These are phyloP conservation scores for Todus mexicanus DNA, from an alignment of 2,797 vertebrate genomes.

Conservation along the genomic window DNA sequence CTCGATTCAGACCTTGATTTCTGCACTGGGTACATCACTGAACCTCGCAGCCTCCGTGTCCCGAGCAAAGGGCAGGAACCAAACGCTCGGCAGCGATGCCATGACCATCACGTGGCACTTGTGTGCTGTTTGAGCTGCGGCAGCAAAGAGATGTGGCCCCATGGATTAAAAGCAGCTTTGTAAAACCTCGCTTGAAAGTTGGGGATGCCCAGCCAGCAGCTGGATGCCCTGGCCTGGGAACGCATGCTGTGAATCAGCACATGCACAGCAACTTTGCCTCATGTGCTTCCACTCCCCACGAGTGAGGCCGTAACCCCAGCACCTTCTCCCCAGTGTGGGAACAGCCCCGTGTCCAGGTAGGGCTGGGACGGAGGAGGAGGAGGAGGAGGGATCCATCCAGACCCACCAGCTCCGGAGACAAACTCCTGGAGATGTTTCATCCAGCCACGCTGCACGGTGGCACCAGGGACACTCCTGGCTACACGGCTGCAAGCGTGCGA, in stretches of 20 bases:
- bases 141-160: not conserved
- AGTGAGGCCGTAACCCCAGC: no score
- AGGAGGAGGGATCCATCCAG: not conserved
- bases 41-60: not conserved
- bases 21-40: not conserved
- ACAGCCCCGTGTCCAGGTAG: not conserved
- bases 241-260: rapidly evolving
- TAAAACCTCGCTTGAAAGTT: not conserved
- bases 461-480: not conserved
- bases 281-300: rapidly evolving
- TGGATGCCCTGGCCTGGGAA: not conserved
- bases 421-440: not conserved
- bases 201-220: not conserved
- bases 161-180: not conserved
- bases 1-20: not conserved
- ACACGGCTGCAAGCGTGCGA: rapidly evolving
- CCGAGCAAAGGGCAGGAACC: not conserved
- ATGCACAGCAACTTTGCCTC: not conserved
- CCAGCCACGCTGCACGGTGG: rapidly evolving
- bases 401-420: not conserved
- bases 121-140: rapidly evolving
- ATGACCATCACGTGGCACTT: rapidly evolving
- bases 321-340: not conserved
- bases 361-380: not conserved
- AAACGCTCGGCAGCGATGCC: rapidly evolving